Base-by-base conservation (phyloP, 2,113 vertebrate species). In the Cheirogaleus medius region DNA sequence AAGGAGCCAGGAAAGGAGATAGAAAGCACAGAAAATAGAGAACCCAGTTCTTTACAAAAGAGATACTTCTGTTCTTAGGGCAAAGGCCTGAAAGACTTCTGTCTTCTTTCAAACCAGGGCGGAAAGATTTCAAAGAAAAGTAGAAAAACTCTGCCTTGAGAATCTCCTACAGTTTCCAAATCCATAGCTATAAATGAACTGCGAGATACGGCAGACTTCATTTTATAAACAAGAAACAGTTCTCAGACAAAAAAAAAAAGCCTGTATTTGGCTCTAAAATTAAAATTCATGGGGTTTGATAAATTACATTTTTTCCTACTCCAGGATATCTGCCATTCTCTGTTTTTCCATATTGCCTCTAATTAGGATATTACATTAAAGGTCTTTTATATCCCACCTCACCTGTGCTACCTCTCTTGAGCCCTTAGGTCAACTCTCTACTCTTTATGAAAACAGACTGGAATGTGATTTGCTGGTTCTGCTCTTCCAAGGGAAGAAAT, bases 171-270 rank as follows among this genome's bases (percentile, higher is more conserved):
- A 83, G 23, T 96, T 88, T 37, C 69, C 56, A 86, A 66, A 90
- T 86, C 77, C 64, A 73, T 58, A 86, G 64, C 83, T 96, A 95
- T 71, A 96, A 96, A 96, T 82, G 84, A 97, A 92, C 94, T 95
- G 37, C 23, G 77, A 95, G 88, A 86, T 85, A 95, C 54, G 76
- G 54, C 47, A 95, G 95, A 68, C 47, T 71, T 92, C 39, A 58
- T 92, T 89, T 64, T 97, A 14, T 94, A 96, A 97, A 96, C 77
- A 97, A 97, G 66, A 83, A 91, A 92, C 2, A 13, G 34, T 86
- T 95, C 81, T 85, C 90, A 91, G 74, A 82, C 42, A 5, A 52
- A 81, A 73, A 66, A 87, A 80, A 68, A 63, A 93, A 87, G 44
- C 56, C 42, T 89, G 47, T 8, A 71, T 80, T 97, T 97, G 92